Evolutionary conservation across 2,797 vertebrate genomes (phyloP).

Genomic region (Brachyrhaphis roseni): DNA sequence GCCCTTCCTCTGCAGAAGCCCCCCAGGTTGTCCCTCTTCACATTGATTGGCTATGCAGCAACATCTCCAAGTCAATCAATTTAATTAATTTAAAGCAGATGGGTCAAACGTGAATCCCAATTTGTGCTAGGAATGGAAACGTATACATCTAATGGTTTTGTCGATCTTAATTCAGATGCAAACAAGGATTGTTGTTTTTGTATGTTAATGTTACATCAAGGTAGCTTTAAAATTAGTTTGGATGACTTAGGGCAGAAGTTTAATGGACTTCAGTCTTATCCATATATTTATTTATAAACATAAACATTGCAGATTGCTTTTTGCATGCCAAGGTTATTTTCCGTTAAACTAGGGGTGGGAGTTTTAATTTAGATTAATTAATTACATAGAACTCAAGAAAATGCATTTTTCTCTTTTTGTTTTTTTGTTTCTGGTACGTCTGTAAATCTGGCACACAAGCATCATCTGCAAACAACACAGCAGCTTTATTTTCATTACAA

Average conservation of each 20-base stretch:
- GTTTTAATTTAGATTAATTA: background rate
- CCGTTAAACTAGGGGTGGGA: background rate
- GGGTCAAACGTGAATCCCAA: conserved; percentile 51
- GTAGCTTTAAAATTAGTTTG: conserved; percentile 46
- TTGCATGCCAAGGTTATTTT: conserved; percentile 49
- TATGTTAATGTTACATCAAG: conserved; percentile 43
- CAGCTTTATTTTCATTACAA: no score
- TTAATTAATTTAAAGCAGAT: conserved; percentile 71
- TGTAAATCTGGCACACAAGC: background rate
- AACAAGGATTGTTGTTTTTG: conserved; percentile 20
- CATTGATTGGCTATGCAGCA: conserved; percentile 76
- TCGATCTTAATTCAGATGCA: conserved; percentile 45
- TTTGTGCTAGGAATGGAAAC: conserved; percentile 36
- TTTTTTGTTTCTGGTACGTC: background rate
- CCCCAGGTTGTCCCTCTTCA: conserved; percentile 57
- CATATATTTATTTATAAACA: conserved; percentile 45
- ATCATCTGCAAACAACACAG: background rate
- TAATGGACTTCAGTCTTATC: conserved; percentile 44
- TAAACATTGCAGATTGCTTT: conserved; percentile 47
- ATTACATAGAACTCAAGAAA: background rate
- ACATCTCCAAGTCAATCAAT: conserved; percentile 79
- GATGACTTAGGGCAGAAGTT: conserved; percentile 26
- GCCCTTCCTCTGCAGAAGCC: conserved; percentile 66
- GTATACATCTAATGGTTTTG: conserved; percentile 37
- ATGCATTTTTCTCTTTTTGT: background rate